phyloP scores from a whole-genome alignment of 1,140 invertebrate genomes.

The Zaprionus taronus region DNA sequence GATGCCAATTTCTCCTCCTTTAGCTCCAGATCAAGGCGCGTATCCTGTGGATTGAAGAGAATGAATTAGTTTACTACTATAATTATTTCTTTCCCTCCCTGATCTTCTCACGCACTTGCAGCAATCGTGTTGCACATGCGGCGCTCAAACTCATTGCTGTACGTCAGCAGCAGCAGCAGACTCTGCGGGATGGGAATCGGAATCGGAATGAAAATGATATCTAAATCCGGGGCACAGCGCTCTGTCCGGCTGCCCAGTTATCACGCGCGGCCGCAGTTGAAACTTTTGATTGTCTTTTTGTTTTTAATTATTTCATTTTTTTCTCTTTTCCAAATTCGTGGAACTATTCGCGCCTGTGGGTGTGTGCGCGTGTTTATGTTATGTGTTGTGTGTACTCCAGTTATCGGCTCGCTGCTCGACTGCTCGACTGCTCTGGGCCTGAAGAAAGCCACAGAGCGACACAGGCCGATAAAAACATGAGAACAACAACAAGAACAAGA shows the following conservation, averaged over 20 bases:
- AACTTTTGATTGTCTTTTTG: conserved; percentile 29
- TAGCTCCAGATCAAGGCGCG: conserved; percentile 93
- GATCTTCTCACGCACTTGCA: conserved; percentile 54
- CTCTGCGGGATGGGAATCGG: neutral
- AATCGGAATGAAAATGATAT: conserved; percentile 25
- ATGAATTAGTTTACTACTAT: neutral
- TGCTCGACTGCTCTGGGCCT: conserved; percentile 45
- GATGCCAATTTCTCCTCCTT: conserved; percentile 92
- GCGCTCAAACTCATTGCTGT: conserved; percentile 71
- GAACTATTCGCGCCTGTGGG: conserved; percentile 26
- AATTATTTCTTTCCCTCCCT: neutral
- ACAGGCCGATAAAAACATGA: conserved; percentile 70
- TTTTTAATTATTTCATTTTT: conserved; percentile 23
- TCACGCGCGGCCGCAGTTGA: conserved; percentile 34
- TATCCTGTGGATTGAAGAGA: conserved; percentile 87
- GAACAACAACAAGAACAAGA: conserved; percentile 14
- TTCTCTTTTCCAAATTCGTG: conserved; percentile 33
- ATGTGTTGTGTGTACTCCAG: conserved; percentile 59
- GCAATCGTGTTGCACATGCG: conserved; percentile 60
- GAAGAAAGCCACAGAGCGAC: conserved; percentile 69
- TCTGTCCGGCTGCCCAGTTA: conserved; percentile 28
- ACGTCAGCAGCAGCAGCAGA: conserved; percentile 15
- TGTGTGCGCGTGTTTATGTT: conserved; percentile 37
- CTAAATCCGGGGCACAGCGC: conserved; percentile 22
- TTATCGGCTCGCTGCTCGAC: conserved; percentile 70